Base-by-base conservation (phyloP, 2,113 vertebrate genomes). In the Grantiella picta region DNA sequence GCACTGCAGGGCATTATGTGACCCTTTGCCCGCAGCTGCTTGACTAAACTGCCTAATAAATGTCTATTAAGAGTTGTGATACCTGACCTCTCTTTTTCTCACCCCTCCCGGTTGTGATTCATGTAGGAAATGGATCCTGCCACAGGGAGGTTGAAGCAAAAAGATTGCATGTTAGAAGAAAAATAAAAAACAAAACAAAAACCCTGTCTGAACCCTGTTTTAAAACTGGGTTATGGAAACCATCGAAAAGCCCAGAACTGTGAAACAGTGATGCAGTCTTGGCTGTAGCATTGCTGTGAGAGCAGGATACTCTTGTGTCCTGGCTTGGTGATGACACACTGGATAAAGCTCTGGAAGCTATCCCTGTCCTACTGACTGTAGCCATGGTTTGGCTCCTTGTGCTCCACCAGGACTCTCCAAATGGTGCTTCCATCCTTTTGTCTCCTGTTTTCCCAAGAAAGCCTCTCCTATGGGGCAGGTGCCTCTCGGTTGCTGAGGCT, bases 271-370 rank as follows among this genome's bases (percentile, higher is more conserved):
- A 15, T 0, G 2, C 38, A 35, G 31, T 42, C 56, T 54, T 57
- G 64, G 18, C 82, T 47, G 35, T 27, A 35, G 23, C 25, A 19
- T 36, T 1, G 14, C 79, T 77, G 63, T 0, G 7, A 71, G 28
- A 11, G 38, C 31, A 5, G 2, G 0, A 5, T 10, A 0, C 17
- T 25, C 22, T 17, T 27, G 4, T 40, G 17, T 24, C 22, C 0
- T 0, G 2, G 6, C 6, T 17, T 9, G 19, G 40, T 45, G 49
- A 21, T 0, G 3, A 29, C 57, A 7, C 2, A 2, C 6, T 5
- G 12, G 17, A 15, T 56, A 42, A 53, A 57, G 10, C 23, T 85
- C 45, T 61, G 36, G 53, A 68, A 49, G 25, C 16, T 42, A 0
- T 13, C 21, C 22, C 20, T 40, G 9, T 53, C 22, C 25, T 35